A percentile compares a stretch with the other conserved stretches of the same genome.
Evolutionary conservation across 1,140 invertebrate genomes (phyloP).

Genomic region (Planococcus citri): DNA sequence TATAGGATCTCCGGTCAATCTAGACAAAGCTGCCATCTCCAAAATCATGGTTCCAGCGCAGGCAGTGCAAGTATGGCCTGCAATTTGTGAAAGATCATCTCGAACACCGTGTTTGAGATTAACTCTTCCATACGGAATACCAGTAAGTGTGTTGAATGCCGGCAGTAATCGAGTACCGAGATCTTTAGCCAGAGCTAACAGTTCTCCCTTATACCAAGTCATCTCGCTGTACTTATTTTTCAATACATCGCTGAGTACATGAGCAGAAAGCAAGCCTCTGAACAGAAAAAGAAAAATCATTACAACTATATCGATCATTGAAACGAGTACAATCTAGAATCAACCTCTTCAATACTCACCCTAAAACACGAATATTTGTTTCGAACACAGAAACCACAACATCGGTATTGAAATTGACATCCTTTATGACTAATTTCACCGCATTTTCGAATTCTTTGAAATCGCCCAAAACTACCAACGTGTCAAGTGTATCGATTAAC

Average conservation of each 20-base stretch:
- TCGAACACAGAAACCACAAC: slow-evolving; percentile 96
- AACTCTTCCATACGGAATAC: slow-evolving; percentile 88
- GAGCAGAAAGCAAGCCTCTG: slow-evolving; percentile 83
- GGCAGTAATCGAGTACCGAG: slow-evolving; percentile 82
- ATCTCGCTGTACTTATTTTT: slow-evolving; percentile 61
- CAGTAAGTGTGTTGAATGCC: slow-evolving; percentile 96
- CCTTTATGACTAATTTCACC: slow-evolving; percentile 68
- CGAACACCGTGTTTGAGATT: slow-evolving; percentile 83
- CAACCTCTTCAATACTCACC: slow-evolving; percentile 44
- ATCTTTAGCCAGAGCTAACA: slow-evolving; percentile 82
- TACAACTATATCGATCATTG: not conserved
- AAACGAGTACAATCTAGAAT: not conserved
- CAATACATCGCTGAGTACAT: slow-evolving; percentile 73
- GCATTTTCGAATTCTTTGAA: slow-evolving; percentile 88
- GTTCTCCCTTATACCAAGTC: slow-evolving; percentile 83
- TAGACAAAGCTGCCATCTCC: slow-evolving; percentile 89
- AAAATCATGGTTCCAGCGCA: slow-evolving; percentile 98
- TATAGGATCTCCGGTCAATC: slow-evolving; percentile 79
- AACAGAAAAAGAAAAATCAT: slow-evolving; percentile 30
- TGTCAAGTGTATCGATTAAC: slow-evolving; percentile 87
- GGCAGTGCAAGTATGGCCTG: slow-evolving; percentile 86
- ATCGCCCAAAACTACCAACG: slow-evolving; percentile 81
- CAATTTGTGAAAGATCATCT: slow-evolving; percentile 54
- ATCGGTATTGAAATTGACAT: slow-evolving; percentile 86
- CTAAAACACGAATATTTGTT: slow-evolving; percentile 92